These are phyloP conservation scores for Eudiplozoon nipponicum DNA, from an alignment of 2,888 invertebrate species.

Conservation along the genomic window DNA sequence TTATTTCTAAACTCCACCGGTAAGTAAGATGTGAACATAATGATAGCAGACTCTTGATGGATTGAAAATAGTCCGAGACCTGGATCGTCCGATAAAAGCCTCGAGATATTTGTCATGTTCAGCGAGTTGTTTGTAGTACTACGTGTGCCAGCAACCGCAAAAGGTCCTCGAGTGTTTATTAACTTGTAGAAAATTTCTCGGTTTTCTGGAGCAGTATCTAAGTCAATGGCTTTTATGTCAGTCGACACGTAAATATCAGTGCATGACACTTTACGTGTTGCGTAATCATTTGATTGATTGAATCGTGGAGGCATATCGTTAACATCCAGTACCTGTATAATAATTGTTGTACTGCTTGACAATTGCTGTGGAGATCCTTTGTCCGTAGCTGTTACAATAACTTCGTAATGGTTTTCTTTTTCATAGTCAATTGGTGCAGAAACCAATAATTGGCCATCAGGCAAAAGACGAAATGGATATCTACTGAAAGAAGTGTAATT, in stretches of 20 bases:
- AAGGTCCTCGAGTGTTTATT: no score
- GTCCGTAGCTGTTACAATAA: constrained; percentile 1
- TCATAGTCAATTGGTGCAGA: neutral
- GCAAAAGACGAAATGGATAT: no score
- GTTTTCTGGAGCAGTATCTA: constrained; percentile 4
- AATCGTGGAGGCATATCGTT: constrained; percentile 5
- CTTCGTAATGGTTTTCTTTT: neutral
- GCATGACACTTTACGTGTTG: constrained; percentile 2
- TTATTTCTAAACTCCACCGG: no score
- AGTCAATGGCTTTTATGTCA: neutral
- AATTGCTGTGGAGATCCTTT: neutral
- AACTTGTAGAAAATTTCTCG: neutral
- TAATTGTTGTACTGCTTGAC: constrained; percentile 1
- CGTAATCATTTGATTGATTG: neutral
- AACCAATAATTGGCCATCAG: neutral
- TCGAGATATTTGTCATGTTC: no score
- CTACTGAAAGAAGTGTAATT: no score
- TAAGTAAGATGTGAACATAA: constrained; percentile 1
- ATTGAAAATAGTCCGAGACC: neutral
- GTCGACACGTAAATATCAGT: constrained; percentile 3
- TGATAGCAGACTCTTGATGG: neutral
- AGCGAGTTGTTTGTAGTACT: no score
- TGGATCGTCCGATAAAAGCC: no score
- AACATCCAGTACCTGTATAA: neutral
- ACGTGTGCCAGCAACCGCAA: neutral